Evolutionary conservation across 2,797 vertebrate genomes (phyloP), one percentile per base, ranked within the genome.

Genomic region (Pseudochirops cupreus): DNA sequence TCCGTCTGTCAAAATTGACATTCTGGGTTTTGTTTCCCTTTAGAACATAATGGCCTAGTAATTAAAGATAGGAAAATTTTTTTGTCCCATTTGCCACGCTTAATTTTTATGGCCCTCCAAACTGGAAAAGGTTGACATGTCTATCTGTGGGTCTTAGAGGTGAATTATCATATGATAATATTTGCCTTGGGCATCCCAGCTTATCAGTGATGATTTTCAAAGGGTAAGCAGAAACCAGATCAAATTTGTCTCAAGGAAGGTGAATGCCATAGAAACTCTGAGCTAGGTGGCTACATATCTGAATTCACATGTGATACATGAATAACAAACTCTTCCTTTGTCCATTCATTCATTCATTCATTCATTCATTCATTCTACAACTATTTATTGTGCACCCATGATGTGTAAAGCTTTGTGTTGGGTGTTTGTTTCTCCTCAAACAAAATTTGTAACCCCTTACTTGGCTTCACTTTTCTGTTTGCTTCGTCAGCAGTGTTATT

Each of bases 401-500:
- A 89, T 14, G 13, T 90, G 90, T 33, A 29, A 92, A 9, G 46
- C 39, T 52, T 31, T n/a, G 11, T 56, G 24, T 46, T 87, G 50
- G 4, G 67, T 52, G 92, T 94, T 94, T 39, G 55, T 52, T 0
- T 90, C 56, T 95, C 56, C 74, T 94, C 92, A 93, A 50, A 67
- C 93, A 92, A 92, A 96, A 92, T 53, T 67, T 91, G 90, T 62
- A 56, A 93, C 82, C 62, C 89, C 29, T 91, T 94, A 92, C 57
- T 33, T 56, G 54, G 29, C 82, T 94, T 90, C 13, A n/a, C 46
- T 92, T 62, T 91, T 91, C 28, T 62, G 50, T 94, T 94, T 91
- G 59, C 94, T 97, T 56, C 28, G 24, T 98, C 98, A 98, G 97
- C 98, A 98, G 97, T 97, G 90, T 98, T 98, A 98, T 98, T 98